Base-by-base conservation (phyloP, 2,797 vertebrate species). In the Hyperoplus immaculatus region DNA sequence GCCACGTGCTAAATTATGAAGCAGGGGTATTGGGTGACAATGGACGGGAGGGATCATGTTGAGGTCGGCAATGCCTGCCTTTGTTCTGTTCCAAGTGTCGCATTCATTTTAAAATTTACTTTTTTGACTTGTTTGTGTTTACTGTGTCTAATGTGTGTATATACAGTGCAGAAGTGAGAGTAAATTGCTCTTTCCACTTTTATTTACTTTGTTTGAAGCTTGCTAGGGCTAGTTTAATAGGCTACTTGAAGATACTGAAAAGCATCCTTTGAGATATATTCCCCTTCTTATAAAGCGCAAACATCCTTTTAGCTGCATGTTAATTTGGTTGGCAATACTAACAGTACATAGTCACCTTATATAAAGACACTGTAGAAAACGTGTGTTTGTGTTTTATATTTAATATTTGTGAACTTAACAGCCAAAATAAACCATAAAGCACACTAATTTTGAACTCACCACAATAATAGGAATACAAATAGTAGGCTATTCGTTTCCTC, bases 1-100 rank as follows among this genome's bases (percentile, higher is more conserved):
- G 88, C 74, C 85, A 70, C 75, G 18, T 38, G 45, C 74, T 94
- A 7, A 92, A 94, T 94, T 86, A 95, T 93, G 94, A 72, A 94
- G 68, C 1, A 1, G 11, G 7, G 38, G 60, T 69, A 71, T 90
- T 69, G 36, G 62, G 49, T 79, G 81, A 87, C 82, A 86, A 88
- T 81, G 54, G 59, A 81, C 14, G 8, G 18, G 74, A 46, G 65
- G 82, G 84, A 80, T 92, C 62, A 2, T 63, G 75, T 93, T 77
- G 69, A 78, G 69, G 41, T 49, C 58, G 38, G 9, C 0, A 4
- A 46, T 13, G 39, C 65, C 60, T 53, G 49, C 47, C 77, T 85
- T 49, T 38, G 59, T 49, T 55, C 16, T 8, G 29, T 55, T 89
- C 73, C 86, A 88, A 77, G 67, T 87, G 58, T 82, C 78, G 75